Percentiles rank a stretch among this genome's conserved stretches.
phyloP scores from a whole-genome alignment of 2,888 invertebrate species.

The Ganaspis brasiliensis region DNA sequence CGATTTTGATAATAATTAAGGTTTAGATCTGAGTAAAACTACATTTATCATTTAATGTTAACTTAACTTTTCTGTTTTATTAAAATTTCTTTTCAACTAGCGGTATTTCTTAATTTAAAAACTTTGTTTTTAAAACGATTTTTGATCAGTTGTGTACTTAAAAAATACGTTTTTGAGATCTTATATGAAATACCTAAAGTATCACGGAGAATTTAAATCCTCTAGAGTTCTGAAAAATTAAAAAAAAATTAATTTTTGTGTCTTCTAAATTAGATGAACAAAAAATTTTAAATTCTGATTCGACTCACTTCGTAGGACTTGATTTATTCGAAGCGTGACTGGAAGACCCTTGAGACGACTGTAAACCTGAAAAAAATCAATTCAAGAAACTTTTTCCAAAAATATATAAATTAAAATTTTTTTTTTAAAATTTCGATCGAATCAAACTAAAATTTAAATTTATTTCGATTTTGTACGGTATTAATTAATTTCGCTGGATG shows the following conservation, averaged over 20 bases:
- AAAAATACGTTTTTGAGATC: slow-evolving; percentile 1
- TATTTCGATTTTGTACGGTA: too few species aligned
- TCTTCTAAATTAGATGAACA: too few species aligned
- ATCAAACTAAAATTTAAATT: too few species aligned
- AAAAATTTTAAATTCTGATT: too few species aligned
- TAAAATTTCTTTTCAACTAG: too few species aligned
- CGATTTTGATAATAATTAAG: too few species aligned
- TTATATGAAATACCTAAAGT: background rate
- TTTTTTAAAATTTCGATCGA: too few species aligned
- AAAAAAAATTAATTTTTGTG: too few species aligned
- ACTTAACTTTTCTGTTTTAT: too few species aligned
- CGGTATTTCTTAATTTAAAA: background rate
- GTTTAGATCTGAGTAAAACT: too few species aligned
- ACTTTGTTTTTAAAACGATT: background rate
- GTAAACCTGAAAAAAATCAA: slow-evolving; percentile 49
- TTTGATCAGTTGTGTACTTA: slow-evolving; percentile 19
- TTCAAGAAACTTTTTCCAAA: slow-evolving; percentile 59
- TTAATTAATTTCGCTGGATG: background rate
- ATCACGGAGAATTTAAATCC: slow-evolving; percentile 56
- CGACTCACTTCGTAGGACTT: slow-evolving; percentile 70
- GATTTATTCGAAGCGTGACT: slow-evolving; percentile 65
- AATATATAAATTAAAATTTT: slow-evolving; percentile 27
- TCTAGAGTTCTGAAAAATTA: slow-evolving; percentile 60
- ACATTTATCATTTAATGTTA: too few species aligned
- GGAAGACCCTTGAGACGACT: slow-evolving; percentile 63